A percentile compares a stretch with the other conserved stretches of the same genome.
Conservation (phyloP, 2,113 vertebrate species). For the Loxodonta africana region DNA sequence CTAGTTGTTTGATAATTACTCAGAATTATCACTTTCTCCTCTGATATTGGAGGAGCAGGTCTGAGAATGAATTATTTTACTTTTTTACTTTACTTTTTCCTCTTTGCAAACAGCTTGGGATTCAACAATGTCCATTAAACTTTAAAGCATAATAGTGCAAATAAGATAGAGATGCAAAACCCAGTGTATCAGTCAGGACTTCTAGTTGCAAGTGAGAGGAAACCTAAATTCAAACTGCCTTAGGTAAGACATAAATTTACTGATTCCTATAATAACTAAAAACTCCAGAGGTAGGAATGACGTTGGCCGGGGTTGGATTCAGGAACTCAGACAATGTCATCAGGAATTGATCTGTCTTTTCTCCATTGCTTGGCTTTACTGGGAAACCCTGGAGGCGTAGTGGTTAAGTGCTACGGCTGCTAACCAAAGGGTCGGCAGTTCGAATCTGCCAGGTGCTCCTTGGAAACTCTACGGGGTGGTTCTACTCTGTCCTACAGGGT, state of each 20-base stretch:
- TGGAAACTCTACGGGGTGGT: no score
- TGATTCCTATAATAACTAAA: neutral
- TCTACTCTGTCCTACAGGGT: no score
- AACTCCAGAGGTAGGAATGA: neutral
- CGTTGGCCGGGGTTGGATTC: neutral
- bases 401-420: no score
- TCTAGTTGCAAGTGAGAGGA: neutral
- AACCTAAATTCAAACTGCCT: constrained; percentile 4
- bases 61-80: constrained; percentile 35
- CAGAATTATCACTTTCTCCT: constrained; percentile 51
- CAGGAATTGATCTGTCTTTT: neutral
- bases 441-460: no score
- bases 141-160: constrained; percentile 46
- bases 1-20: neutral
- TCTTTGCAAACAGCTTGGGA: constrained; percentile 45
- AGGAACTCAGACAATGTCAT: neutral
- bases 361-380: neutral
- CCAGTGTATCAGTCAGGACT: neutral
- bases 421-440: no score
- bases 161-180: constrained; percentile 25
- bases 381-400: no score
- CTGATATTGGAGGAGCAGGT: neutral
- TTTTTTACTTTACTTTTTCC: constrained; percentile 1
- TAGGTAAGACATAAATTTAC: neutral
- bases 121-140: neutral